Evolutionary conservation across 2,113 vertebrate genomes (phyloP), one percentile per base, ranked within the genome.

Genomic region (Hylia prasina): DNA sequence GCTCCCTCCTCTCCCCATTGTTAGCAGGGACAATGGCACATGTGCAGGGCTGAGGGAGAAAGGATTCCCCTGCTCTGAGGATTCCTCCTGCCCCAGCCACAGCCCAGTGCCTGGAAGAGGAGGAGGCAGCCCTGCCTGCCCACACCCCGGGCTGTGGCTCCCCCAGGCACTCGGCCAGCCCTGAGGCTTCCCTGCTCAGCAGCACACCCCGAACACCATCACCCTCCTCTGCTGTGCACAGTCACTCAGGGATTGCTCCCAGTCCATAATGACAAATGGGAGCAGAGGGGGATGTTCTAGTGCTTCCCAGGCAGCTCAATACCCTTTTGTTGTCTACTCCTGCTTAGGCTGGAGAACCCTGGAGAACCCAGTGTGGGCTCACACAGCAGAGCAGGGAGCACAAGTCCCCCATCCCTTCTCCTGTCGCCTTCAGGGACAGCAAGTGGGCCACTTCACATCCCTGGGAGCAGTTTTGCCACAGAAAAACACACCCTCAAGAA

Each of bases 141-240:
- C 37, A 11, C 11, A 21, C 3, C 35, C 40, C 0, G 4, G 44
- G 51, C 71, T 9, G 18, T 1, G 18, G 48, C 60, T 61, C 17
- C 25, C 10, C 1, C n/a, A 35, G 21, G 37, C 40, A 14, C 53
- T 5, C 0, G 0, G 54, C 63, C 27, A 54, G 48, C 25, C 33
- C 48, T 6, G 57, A 27, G 39, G 13, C 1, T 54, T 7, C 53
- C 23, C 28, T 23, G 3, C 31, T 24, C 39, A 1, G 18, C 30
- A 5, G 3, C 20, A 7, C 48, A 18, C 9, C 33, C 9, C n/a
- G 1, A 48, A 30, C 31, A 10, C 3, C 42, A 40, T 3, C 61
- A 15, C 1, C 57, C 1, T 0, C 14, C 5, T 2, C 15, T 2
- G 35, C n/a, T 10, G 11, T 4, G 2, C 33, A 1, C 5, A 20